Conservation (phyloP, 2,888 invertebrate genomes). For the Hirudinaria manillensis region DNA sequence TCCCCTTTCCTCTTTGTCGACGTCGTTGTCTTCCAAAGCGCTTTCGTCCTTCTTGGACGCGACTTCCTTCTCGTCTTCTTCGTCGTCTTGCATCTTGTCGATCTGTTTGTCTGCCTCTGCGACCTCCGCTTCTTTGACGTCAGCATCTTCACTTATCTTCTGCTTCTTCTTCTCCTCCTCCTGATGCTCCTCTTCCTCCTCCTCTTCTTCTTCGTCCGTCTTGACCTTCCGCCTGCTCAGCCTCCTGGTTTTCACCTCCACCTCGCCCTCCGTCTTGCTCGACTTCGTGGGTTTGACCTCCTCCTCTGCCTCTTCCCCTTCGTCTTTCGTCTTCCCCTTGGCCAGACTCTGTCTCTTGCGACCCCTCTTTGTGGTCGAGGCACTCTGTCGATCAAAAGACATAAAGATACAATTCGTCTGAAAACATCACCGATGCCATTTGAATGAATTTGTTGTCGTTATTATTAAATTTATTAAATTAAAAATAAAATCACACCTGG, state of each 20-base stretch:
- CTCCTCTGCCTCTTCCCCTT: constrained; percentile 3
- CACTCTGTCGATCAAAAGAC: too few species aligned
- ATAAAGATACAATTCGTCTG: too few species aligned
- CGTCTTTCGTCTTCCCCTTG: not conserved
- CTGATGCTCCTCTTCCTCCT: not conserved
- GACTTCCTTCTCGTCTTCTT: not conserved
- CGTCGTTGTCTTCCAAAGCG: not conserved
- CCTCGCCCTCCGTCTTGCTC: not conserved
- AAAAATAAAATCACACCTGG: too few species aligned
- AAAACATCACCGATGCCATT: too few species aligned
- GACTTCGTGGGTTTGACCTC: not conserved
- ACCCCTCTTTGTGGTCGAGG: not conserved
- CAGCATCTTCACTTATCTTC: not conserved
- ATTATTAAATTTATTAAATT: too few species aligned
- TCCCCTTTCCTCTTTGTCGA: not conserved
- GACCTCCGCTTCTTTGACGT: not conserved
- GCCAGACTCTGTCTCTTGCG: not conserved
- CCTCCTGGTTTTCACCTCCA: constrained; percentile 2
- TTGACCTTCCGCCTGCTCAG: not conserved
- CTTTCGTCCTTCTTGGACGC: not conserved
- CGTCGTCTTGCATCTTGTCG: not conserved
- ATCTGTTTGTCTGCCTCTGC: not conserved
- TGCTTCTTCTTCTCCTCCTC: not conserved
- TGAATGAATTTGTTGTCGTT: too few species aligned
- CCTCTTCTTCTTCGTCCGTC: constrained; percentile 12